Evolutionary conservation across 2,888 invertebrate species (phyloP).

Genomic region (Cheilosia pagana): DNA sequence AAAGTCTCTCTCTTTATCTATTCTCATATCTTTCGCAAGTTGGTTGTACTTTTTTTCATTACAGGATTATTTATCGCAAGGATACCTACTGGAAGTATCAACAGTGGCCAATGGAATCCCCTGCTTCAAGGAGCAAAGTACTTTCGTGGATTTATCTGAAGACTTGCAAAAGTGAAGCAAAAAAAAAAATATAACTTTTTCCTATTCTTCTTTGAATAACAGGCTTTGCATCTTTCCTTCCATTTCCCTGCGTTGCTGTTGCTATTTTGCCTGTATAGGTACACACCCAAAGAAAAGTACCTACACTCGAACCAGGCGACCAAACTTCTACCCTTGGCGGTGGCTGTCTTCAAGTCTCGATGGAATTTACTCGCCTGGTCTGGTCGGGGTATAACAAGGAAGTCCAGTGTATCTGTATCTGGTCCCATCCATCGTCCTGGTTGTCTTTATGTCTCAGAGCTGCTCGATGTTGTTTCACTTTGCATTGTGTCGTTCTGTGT

Average conservation of each 20-base stretch:
- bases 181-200: slow-evolving; percentile 47
- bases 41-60: slow-evolving; percentile 62
- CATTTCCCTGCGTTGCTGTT: neutral
- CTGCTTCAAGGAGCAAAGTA: slow-evolving; percentile 50
- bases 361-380: slow-evolving; percentile 66
- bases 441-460: slow-evolving; percentile 39
- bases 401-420: slow-evolving; percentile 16
- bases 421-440: slow-evolving; percentile 39
- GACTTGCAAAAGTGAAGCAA: slow-evolving; percentile 65
- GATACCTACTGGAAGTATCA: slow-evolving; percentile 51
- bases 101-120: slow-evolving; percentile 47
- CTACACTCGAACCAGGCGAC: slow-evolving; percentile 3
- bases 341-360: slow-evolving; percentile 61
- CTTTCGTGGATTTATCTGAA: slow-evolving; percentile 71
- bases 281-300: slow-evolving; percentile 15
- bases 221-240: slow-evolving; percentile 62
- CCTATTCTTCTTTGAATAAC: slow-evolving; percentile 69
- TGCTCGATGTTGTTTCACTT: slow-evolving; percentile 49
- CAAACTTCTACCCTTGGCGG: slow-evolving; percentile 14
- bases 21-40: slow-evolving; percentile 29
- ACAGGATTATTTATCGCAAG: slow-evolving; percentile 70
- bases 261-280: slow-evolving; percentile 13
- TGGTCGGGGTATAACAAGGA: slow-evolving; percentile 49
- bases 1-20: neutral
- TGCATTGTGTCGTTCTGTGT: slow-evolving; percentile 53